Conservation (phyloP, 2,888 invertebrate genomes). For the Metacarcinus magister region DNA sequence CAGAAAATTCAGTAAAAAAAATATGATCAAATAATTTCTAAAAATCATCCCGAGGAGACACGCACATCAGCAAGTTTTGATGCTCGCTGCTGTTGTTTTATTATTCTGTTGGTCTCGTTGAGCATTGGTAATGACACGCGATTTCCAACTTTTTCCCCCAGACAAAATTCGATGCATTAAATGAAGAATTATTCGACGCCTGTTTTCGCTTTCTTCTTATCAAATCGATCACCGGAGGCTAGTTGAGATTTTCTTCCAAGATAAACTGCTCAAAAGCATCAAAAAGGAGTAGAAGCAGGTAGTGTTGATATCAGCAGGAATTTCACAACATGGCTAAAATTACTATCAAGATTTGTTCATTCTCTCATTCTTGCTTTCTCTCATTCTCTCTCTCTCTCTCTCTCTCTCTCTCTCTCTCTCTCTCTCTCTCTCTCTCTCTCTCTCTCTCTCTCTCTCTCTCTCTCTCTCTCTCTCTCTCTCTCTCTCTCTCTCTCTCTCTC, state of each 20-base stretch:
- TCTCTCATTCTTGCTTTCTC: background rate
- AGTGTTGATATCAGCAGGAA: background rate
- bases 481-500: conserved; percentile 37
- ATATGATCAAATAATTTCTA: background rate
- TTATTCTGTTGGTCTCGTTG: conserved; percentile 2
- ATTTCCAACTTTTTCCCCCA: background rate
- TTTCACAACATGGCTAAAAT: background rate
- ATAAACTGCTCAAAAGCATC: too few species aligned
- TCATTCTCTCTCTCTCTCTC: background rate
- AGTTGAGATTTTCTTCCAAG: background rate
- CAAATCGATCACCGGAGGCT: background rate
- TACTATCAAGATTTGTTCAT: too few species aligned
- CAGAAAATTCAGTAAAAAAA: background rate
- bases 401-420: background rate
- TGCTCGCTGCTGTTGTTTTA: background rate
- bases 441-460: conserved; percentile 11
- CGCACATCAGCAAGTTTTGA: background rate
- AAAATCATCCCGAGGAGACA: background rate
- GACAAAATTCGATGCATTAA: background rate
- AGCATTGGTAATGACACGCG: background rate
- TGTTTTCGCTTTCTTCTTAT: background rate
- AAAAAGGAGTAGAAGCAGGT: background rate
- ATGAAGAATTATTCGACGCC: background rate
- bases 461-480: conserved; percentile 45
- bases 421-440: background rate